Evolutionary conservation across 2,797 vertebrate genomes (phyloP), one percentile per base, ranked within the genome.

Genomic region (Taenioides sp.): DNA sequence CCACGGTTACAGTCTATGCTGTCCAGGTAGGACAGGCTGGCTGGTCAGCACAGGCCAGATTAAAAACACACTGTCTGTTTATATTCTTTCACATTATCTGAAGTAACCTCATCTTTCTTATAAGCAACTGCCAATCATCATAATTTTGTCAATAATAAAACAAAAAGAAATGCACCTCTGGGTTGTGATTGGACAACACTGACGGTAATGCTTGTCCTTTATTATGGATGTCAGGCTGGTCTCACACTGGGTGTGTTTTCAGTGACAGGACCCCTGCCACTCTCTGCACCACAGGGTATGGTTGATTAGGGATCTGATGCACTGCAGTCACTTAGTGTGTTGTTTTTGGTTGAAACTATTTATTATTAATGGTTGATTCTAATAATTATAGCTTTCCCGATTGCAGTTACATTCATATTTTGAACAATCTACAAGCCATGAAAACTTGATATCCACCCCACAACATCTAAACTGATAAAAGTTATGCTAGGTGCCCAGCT

Each of bases 291-390:
- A 78, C 84, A 72, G 89, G 87, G 77, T 86, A 80, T 77, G 73
- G 78, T 72, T 91, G 89, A 92, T 92, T 90, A 91, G 78, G 69
- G 80, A 85, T 84, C 77, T 70, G 23, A 52, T 76, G 80, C 3
- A 47, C 43, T 79, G 65, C 88, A 91, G 88, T 90, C 57, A 47
- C 14, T 16, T 47, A 47, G 43, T 47, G 43, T 47, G 43, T 16
- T 47, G 43, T 47, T 47, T 34, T 47, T 47, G 43, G 43, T 16
- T 47, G 14, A 47, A 47, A 47, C 43, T 16, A 47, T 43, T 43
- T 52, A 52, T 17, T 52, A 20, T n/a, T 9, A 54, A 2, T 54
- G 50, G 50, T 7, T 54, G 17, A 9, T 18, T 54, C 18, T 54
- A n/a, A 54, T 54, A 54, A 54, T 54, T 20, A 54, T n/a, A 7